Base-by-base conservation (phyloP, 2,113 vertebrate genomes). In the Cheilinus undulatus region DNA sequence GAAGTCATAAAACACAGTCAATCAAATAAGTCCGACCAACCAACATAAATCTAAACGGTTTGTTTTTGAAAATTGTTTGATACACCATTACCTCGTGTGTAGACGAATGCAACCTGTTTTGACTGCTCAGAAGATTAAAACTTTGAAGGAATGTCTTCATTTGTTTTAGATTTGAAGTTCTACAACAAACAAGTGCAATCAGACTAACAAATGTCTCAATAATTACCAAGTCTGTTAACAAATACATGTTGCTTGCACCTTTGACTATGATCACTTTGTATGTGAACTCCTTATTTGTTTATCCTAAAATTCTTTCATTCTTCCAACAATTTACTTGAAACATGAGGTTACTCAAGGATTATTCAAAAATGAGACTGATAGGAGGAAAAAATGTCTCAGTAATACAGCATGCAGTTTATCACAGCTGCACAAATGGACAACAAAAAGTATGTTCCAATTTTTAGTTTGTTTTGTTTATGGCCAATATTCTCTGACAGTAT, bases 391-490 rank as follows among this genome's bases (percentile, higher is more conserved):
- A 19, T 42, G 19, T 23, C 15, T 24, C 26, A 52, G 1, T 30
- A 42, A 73, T 23, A 28, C 6, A 49, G n/a, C 4, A 57, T 58
- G 20, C 28, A 66, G 38, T 62, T 59, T n/a, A 57, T 56, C 32
- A 62, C 3, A 2, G 34, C 34, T 66, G 52, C 36, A 72, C 45
- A 72, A 49, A 36, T 30, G n/a, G 23, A 60, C 26, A 5, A 57
- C 22, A 3, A 51, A 72, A 24, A 22, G 22, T 14, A 38, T 49
- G 28, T 68, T 45, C n/a, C 30, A 5, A 32, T 6, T 22, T 72
- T 3, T 66, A 2, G 3, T 78, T 73, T 61, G 17, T 45, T 65
- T 50, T 59, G 54, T 56, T 75, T 59, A 69, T 24, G n/a, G 27
- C 17, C 45, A 38, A 65, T 64, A 60, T 46, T 78, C 59, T 61